phyloP scores from a whole-genome alignment of 1,140 invertebrate genomes.

The Neotoxoptera formosana region DNA sequence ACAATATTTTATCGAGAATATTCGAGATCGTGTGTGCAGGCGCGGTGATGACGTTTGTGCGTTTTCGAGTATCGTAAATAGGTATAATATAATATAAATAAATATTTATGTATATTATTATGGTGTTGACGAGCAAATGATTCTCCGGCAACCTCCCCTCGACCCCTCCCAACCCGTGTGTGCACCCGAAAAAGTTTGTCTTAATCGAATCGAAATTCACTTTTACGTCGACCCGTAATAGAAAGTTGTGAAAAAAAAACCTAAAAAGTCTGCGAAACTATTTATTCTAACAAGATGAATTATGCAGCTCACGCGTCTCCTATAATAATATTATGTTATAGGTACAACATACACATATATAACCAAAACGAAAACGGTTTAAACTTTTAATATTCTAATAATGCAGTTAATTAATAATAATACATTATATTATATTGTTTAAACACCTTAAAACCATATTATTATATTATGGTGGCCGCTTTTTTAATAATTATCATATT shows the following conservation, averaged over 20 bases:
- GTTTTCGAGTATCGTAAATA: neutral
- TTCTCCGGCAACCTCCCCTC: neutral
- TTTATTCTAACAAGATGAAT: neutral
- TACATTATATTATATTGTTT: no score
- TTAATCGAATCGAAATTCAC: neutral
- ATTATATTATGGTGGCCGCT: no score
- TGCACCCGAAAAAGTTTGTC: neutral
- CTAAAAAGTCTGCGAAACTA: neutral
- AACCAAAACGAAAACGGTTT: neutral
- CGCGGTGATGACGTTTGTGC: neutral
- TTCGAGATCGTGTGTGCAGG: neutral
- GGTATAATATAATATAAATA: neutral
- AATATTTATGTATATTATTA: no score
- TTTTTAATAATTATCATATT: neutral
- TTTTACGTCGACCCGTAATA: neutral
- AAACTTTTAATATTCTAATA: no score
- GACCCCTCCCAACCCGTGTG: no score
- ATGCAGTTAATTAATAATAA: no score
- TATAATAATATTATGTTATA: neutral
- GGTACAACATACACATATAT: neutral
- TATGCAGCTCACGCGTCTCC: neutral
- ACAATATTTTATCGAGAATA: no score
- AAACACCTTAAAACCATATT: no score
- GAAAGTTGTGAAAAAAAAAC: neutral
- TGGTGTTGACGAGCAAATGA: neutral